These are phyloP conservation scores for Ceyx cyanopectus DNA, from an alignment of 2,113 vertebrate species.

Conservation along the genomic window DNA sequence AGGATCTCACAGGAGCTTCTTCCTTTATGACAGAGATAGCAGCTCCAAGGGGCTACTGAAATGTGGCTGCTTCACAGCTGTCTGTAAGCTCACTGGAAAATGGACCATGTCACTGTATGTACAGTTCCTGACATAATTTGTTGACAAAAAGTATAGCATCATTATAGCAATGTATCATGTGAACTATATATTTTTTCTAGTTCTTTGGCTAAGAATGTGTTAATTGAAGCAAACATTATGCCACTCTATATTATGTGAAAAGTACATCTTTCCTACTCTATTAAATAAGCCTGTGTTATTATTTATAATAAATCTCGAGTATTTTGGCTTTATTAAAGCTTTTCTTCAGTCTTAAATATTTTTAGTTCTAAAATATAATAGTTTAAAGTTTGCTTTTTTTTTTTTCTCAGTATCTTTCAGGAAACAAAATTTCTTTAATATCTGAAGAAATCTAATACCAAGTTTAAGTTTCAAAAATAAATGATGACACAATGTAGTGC, in stretches of 20 bases:
- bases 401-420: neutral
- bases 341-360: neutral
- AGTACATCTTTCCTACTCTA: neutral
- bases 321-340: neutral
- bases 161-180: neutral
- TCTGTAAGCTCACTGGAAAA: neutral
- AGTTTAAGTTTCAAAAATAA: neutral
- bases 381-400: neutral
- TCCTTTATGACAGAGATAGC: neutral
- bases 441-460: neutral
- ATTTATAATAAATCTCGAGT: neutral
- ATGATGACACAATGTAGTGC: accelerated
- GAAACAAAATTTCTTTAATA: neutral
- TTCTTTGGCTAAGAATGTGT: neutral
- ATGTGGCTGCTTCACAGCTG: accelerated
- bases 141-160: neutral
- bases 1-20: neutral
- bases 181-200: neutral
- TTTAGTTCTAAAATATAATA: neutral
- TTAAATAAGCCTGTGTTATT: neutral
- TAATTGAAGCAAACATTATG: neutral
- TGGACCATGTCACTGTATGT: neutral
- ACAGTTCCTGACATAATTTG: neutral
- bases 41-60: neutral
- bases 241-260: neutral